Evolutionary conservation across 2,113 vertebrate genomes (phyloP), one percentile per base, ranked within the genome.

Genomic region (Trematomus loennbergii): DNA sequence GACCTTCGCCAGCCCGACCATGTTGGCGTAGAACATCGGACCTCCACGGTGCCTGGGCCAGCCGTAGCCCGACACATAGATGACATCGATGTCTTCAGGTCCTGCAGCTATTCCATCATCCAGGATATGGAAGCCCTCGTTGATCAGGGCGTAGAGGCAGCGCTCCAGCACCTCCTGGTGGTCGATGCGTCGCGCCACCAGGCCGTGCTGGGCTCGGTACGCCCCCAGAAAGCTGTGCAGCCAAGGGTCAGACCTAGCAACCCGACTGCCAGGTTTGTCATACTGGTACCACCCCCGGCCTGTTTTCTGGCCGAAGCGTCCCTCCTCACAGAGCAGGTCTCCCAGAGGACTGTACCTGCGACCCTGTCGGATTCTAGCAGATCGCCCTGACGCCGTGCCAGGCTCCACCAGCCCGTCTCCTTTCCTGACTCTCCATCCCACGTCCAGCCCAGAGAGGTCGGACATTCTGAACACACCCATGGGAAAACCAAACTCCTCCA

Each of bases 201-300:
- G 95, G 60, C 82, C 67, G 0, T 97, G 91, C 22, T 43, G 86
- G 66, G 89, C 81, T 73, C 97, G 93, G 88, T 97, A 99, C 9
- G 86, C 89, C 29, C 95, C 86, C 70, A 99, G 91, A 60, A 98
- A 94, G 29, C 4, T 62, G 74, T 88, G 93, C 78, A 99, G 20
- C 95, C 96, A 97, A 0, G 96, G 96, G 69, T 99, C 97, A 3
- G 95, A 84, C 9, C 57, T 94, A 55, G 95, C 93, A 9, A 78
- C 88, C 58, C 86, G 95, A 55, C 95, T 92, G 1, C 96, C 89
- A 0, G 95, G 94, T 85, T 88, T 93, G 66, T 97, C 96, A 0
- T 99, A 99, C 9, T 25, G 92, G 75, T 99, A 99, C 97, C 98
- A 99, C 1, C 98, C 98, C 2, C 25, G 79, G 0, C 96, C 97